Conservation (phyloP, 2,888 invertebrate species). For the Lottia scabra region DNA sequence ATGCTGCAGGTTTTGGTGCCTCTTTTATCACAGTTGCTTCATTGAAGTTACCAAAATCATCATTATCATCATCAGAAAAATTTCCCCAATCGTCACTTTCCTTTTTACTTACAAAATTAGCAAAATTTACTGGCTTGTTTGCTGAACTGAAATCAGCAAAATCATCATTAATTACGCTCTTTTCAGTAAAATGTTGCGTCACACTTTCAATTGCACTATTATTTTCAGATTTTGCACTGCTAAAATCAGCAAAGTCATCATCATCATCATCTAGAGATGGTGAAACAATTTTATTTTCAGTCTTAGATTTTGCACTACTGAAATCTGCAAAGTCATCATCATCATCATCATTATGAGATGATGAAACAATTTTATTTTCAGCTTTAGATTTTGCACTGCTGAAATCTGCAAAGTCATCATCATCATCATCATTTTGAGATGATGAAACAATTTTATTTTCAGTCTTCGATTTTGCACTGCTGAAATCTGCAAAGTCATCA, state of each 20-base stretch:
- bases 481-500: slow-evolving; percentile 12
- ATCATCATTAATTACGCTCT: slow-evolving; percentile 7
- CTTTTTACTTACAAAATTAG: neutral
- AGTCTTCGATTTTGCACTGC: neutral
- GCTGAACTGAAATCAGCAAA: slow-evolving; percentile 18
- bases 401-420: slow-evolving; percentile 28
- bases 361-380: slow-evolving; percentile 2
- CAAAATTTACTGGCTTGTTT: slow-evolving; percentile 2
- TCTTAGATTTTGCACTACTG: neutral
- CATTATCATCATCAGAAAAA: slow-evolving; percentile 9
- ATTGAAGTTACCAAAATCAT: slow-evolving; percentile 20
- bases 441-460: too few relatives aligned
- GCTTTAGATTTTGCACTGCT: slow-evolving; percentile 3
- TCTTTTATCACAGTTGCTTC: neutral
- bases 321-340: slow-evolving; percentile 26
- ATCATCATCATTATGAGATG: too few relatives aligned
- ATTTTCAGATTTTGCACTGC: neutral
- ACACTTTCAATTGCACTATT: too few relatives aligned
- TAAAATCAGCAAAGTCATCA: slow-evolving; percentile 28
- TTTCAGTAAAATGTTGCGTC: too few relatives aligned
- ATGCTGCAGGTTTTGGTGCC: too few relatives aligned
- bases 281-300: neutral
- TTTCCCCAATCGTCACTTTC: neutral
- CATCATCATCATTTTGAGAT: neutral
- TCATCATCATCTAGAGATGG: neutral